Conservation (phyloP, 1,140 invertebrate genomes). For the Meloidogyne chitwoodi region DNA sequence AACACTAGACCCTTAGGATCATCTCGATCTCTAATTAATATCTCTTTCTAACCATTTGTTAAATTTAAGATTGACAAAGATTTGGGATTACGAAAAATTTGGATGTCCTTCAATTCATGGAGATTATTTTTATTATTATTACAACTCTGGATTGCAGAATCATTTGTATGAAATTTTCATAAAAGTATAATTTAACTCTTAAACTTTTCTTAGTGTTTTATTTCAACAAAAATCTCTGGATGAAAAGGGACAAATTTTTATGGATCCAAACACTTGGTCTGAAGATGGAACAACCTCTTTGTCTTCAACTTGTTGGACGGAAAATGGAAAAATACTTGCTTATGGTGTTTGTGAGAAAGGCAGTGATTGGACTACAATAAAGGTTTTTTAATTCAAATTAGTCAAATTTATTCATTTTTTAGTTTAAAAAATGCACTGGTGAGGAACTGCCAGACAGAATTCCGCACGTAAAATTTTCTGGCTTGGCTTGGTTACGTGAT, state of each 20-base stretch:
- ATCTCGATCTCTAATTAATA: too few relatives aligned
- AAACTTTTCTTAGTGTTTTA: slow-evolving; percentile 70
- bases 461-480: slow-evolving; percentile 84
- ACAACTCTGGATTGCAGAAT: slow-evolving; percentile 92
- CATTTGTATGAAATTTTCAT: slow-evolving; percentile 23
- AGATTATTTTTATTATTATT: slow-evolving; percentile 82
- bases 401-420: slow-evolving; percentile 61
- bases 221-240: slow-evolving; percentile 81
- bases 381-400: slow-evolving; percentile 52
- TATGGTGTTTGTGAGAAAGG: slow-evolving; percentile 86
- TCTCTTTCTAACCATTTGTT: too few relatives aligned
- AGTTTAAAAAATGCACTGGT: slow-evolving; percentile 65
- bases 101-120: slow-evolving; percentile 79
- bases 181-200: too few relatives aligned
- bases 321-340: slow-evolving; percentile 82
- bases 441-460: slow-evolving; percentile 82
- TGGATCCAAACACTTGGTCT: slow-evolving; percentile 88
- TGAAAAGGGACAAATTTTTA: slow-evolving; percentile 77
- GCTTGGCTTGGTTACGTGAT: slow-evolving; percentile 70
- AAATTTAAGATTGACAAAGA: slow-evolving; percentile 70
- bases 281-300: slow-evolving; percentile 87
- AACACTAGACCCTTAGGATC: too few relatives aligned
- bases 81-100: slow-evolving; percentile 95
- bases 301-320: slow-evolving; percentile 74
- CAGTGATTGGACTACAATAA: slow-evolving; percentile 82